Evolutionary conservation across 2,888 invertebrate genomes (phyloP).

Genomic region (Molorchus minor): DNA sequence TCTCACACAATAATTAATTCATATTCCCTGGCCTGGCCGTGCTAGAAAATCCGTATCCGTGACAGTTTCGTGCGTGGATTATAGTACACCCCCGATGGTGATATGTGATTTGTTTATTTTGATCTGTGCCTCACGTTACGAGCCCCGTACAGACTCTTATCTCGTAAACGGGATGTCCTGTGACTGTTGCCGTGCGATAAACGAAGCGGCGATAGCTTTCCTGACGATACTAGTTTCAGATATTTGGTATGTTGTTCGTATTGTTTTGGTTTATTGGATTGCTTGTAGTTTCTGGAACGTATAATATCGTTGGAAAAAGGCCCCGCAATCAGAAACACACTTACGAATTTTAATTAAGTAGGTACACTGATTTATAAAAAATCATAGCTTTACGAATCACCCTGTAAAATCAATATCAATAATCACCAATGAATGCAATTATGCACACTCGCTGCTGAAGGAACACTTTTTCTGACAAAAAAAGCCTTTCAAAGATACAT

Average conservation of each 20-base stretch:
- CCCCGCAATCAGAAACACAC: too few species aligned
- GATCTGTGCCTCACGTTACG: slow-evolving; percentile 21
- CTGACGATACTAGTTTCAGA: slow-evolving; percentile 16
- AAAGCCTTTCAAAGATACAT: too few species aligned
- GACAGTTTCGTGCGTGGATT: slow-evolving; percentile 13
- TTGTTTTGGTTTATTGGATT: not conserved
- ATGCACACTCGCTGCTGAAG: slow-evolving; percentile 4
- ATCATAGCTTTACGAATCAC: too few species aligned
- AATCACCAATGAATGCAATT: not conserved
- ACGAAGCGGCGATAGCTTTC: slow-evolving; percentile 29
- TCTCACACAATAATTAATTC: slow-evolving; percentile 34
- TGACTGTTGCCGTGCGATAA: slow-evolving; percentile 47
- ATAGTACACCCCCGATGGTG: slow-evolving; percentile 12
- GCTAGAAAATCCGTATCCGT: slow-evolving; percentile 9
- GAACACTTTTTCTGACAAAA: too few species aligned
- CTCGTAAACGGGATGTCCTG: slow-evolving; percentile 51
- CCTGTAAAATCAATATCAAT: slow-evolving; percentile 3
- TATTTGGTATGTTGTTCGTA: slow-evolving; percentile 20
- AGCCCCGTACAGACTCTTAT: slow-evolving; percentile 19
- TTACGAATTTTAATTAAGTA: too few species aligned
- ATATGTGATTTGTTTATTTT: slow-evolving; percentile 31
- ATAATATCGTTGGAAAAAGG: too few species aligned
- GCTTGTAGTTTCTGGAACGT: too few species aligned
- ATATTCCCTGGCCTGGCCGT: slow-evolving; percentile 21
- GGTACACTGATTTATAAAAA: too few species aligned